Base-by-base conservation (phyloP, 64 coral and sea anemone species). In the Stylophora pistillata region DNA sequence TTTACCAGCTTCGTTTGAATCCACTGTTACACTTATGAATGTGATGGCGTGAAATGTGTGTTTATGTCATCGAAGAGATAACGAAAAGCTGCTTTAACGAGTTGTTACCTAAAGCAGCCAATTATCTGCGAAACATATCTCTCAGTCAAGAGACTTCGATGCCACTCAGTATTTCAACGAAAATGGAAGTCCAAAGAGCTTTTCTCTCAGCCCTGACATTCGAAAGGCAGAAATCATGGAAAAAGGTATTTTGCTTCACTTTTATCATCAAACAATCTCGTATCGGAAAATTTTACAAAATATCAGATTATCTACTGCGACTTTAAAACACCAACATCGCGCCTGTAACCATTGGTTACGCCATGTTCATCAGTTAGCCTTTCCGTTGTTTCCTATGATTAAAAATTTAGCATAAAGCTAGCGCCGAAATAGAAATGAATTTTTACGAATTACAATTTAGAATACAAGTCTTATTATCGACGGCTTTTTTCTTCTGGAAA, bases 141-240 rank as follows among this genome's bases (percentile, higher is more conserved):
- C 73, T 71, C 34, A 47, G 32, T 76, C 10, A 53, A 76, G 73
- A 76, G 73, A 76, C 14, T 76, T 47, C 2, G 9, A 1, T 28
- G 47, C n/a, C 53, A 56, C 21, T 10, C n/a, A n/a, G n/a, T 11
- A 68, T 68, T 26, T 68, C 20, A 66, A 53, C 58, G 69, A 68
- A 68, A 20, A 83, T 83, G 80, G 62, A 84, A 14, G 62, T 13
- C 23, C 62, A 84, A 69, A 84, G 25, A 64, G 60, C 61, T 65
- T 84, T 84, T 53, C 60, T 84, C 0, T 37, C 80, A 21, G 80
- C 80, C 7, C 34, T 84, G 32, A 69, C 21, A 37, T 53, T 4
- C 34, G 80, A 84, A 84, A 84, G 80, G 31, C 80, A 84, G 27
- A 41, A 84, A 54, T 84, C 80, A 13, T 84, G 80, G 80, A 28